These are phyloP conservation scores for Himalopsyche phryganea DNA, from an alignment of 1,140 invertebrate genomes.

Conservation along the genomic window DNA sequence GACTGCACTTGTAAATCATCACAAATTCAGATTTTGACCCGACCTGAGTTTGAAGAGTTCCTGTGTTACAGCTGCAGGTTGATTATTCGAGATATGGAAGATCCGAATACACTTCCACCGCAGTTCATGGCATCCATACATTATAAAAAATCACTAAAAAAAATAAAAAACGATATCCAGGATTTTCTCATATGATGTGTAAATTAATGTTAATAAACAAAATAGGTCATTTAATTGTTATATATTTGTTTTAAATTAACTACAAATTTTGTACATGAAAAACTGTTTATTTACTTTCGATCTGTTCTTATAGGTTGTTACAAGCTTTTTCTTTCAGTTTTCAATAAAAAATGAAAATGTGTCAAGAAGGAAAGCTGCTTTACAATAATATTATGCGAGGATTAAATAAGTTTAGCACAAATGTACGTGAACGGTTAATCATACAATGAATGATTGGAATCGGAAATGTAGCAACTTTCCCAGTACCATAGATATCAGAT, in stretches of 20 bases:
- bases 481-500: slow-evolving; percentile 12
- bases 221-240: slow-evolving; percentile 8
- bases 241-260: slow-evolving; percentile 21
- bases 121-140: slow-evolving; percentile 8
- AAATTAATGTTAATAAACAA: background rate
- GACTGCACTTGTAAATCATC: slow-evolving; percentile 17
- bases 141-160: slow-evolving; percentile 3
- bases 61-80: slow-evolving; percentile 29
- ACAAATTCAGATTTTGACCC: background rate
- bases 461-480: slow-evolving; percentile 26
- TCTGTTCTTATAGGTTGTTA: slow-evolving; percentile 25
- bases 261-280: slow-evolving; percentile 30
- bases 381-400: slow-evolving; percentile 25
- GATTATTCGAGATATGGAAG: slow-evolving; percentile 18
- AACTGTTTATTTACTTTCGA: slow-evolving; percentile 30
- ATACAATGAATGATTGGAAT: background rate
- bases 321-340: slow-evolving; percentile 26
- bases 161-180: slow-evolving; percentile 25
- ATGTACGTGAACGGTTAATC: slow-evolving; percentile 17
- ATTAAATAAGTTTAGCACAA: slow-evolving; percentile 31
- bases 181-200: slow-evolving; percentile 24
- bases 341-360: slow-evolving; percentile 11
- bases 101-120: slow-evolving; percentile 9
- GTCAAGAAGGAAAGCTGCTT: slow-evolving; percentile 28
- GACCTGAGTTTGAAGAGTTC: slow-evolving; percentile 11